These are phyloP conservation scores for Bombus superbus DNA, from an alignment of 1,140 invertebrate species.

Conservation along the genomic window DNA sequence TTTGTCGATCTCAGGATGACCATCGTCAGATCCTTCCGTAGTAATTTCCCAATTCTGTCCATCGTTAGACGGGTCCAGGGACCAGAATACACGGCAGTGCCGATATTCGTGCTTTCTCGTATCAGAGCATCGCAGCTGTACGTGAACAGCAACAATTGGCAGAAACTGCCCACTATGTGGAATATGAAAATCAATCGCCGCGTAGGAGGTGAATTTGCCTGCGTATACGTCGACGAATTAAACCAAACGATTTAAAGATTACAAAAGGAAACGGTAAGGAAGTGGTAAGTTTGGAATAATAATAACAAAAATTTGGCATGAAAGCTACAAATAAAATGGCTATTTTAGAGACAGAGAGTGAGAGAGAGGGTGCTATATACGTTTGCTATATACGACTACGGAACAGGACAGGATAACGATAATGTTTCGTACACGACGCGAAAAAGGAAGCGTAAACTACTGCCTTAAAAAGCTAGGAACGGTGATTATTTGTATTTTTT, in stretches of 20 bases:
- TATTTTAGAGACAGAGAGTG: too few species aligned
- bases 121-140: slow-evolving; percentile 53
- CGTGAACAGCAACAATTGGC: slow-evolving; percentile 23
- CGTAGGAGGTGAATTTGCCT: not conserved
- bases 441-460: too few species aligned
- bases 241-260: not conserved
- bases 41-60: not conserved
- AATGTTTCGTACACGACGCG: too few species aligned
- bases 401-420: too few species aligned
- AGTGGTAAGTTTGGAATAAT: not conserved
- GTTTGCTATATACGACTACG: too few species aligned
- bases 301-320: too few species aligned
- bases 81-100: slow-evolving; percentile 25
- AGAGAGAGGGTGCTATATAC: too few species aligned
- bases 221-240: not conserved
- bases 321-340: too few species aligned
- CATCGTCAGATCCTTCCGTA: slow-evolving; percentile 38
- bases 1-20: slow-evolving; percentile 42
- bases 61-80: slow-evolving; percentile 38
- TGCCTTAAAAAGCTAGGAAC: too few species aligned
- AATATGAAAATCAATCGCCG: not conserved
- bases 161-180: not conserved
- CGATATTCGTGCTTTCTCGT: slow-evolving; percentile 46
- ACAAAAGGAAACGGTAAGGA: too few species aligned
- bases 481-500: not conserved